phyloP scores from a whole-genome alignment of 2,888 invertebrate genomes.

The Thalpophila matura region DNA sequence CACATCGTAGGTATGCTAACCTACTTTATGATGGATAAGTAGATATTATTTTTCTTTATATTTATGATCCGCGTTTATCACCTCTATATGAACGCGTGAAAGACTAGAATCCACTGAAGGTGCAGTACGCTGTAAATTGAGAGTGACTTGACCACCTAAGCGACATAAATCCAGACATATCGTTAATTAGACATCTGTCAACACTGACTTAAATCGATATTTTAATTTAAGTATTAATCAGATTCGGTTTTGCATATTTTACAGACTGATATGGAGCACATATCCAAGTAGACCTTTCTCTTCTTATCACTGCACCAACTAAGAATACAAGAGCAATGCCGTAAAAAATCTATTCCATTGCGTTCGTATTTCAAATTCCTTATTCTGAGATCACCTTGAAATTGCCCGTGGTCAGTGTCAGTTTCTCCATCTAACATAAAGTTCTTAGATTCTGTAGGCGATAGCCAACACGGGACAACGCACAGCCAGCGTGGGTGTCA shows the following conservation, averaged over 20 bases:
- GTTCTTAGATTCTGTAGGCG: constrained; percentile 68
- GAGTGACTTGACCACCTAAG: constrained; percentile 60
- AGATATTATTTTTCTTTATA: constrained; percentile 66
- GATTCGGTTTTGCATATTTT: constrained; percentile 41
- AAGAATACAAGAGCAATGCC: constrained; percentile 1
- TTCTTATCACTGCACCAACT: not conserved
- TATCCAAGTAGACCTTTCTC: constrained; percentile 25
- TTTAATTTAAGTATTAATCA: constrained; percentile 45
- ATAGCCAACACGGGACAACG: constrained; percentile 41
- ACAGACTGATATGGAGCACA: not conserved
- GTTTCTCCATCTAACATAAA: constrained; percentile 64
- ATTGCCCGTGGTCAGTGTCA: constrained; percentile 77
- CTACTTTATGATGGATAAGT: constrained; percentile 71
- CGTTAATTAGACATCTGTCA: constrained; percentile 73
- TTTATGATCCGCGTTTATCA: constrained; percentile 14
- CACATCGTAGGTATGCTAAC: constrained; percentile 82
- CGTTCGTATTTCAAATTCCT: constrained; percentile 19
- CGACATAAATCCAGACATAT: constrained; percentile 62
- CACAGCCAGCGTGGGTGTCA: constrained; percentile 69
- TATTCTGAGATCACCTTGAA: constrained; percentile 56
- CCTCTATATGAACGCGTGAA: constrained; percentile 44
- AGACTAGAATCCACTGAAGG: constrained; percentile 42
- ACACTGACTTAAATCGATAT: constrained; percentile 64
- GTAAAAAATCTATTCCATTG: constrained; percentile 5
- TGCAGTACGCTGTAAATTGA: constrained; percentile 25